Conservation (phyloP, 2,888 invertebrate species). For the Sphinx pinastri region DNA sequence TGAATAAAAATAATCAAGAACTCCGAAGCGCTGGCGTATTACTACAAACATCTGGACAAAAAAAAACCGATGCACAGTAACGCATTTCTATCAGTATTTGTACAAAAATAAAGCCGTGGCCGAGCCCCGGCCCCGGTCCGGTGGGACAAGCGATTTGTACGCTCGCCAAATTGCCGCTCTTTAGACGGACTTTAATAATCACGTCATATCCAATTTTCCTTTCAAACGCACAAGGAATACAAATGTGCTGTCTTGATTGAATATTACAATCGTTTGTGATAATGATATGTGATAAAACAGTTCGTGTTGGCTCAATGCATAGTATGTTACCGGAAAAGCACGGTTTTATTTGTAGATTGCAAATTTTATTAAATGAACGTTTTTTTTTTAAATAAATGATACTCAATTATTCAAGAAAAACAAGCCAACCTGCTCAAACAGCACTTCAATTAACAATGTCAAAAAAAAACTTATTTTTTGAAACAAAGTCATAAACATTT, state of each 20-base stretch:
- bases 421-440: not conserved
- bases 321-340: not conserved
- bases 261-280: slow-evolving; percentile 51
- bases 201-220: slow-evolving; percentile 80
- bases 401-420: no score
- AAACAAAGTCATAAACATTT: not conserved
- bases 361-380: no score
- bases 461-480: not conserved
- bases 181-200: slow-evolving; percentile 78
- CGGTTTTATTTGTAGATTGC: no score
- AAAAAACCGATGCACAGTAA: not conserved
- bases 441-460: slow-evolving; percentile 19
- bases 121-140: slow-evolving; percentile 55
- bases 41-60: not conserved
- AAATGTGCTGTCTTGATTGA: slow-evolving; percentile 65
- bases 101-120: slow-evolving; percentile 14
- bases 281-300: slow-evolving; percentile 18
- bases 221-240: slow-evolving; percentile 67
- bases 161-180: slow-evolving; percentile 77
- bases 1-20: not conserved
- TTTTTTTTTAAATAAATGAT: no score
- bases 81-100: slow-evolving; percentile 1
- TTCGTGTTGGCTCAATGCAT: not conserved
- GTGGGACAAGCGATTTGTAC: slow-evolving; percentile 71
- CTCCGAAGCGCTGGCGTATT: no score